Base-by-base conservation (phyloP, 2,888 invertebrate species). In the Mactromeris polynyma region DNA sequence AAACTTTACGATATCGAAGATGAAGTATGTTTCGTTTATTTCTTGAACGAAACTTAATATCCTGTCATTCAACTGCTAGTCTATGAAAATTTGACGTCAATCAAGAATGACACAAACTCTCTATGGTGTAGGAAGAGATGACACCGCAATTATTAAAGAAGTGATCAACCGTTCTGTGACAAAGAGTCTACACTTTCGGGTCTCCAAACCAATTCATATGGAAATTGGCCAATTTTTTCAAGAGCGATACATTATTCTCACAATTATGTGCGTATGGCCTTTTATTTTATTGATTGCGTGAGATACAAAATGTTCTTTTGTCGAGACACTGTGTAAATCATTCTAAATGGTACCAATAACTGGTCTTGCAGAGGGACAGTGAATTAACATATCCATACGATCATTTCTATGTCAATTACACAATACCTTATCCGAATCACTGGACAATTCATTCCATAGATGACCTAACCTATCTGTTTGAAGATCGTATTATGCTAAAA, bases 41-140 rank as follows among this genome's bases (percentile, higher is more conserved):
- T 73, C 73, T 73, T 73, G 33, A 73, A 36, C 19, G 33, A 73
- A 73, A 73, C 33, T 73, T 73, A 73, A 73, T 33, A 33, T 73
- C 14, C 33, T 33, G 36, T 73, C 73, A 33, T 33, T 73, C 7
- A 73, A 19, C 26, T 73, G 36, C 0, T 73, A 73, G 36, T 36
- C 73, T 73, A 36, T 31, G 33, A 73, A 36, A 73, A 9, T 33
- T 73, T 73, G 73, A 73, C 36, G 73, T 73, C 73, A 33, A 36
- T 73, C 73, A 33, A 19, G 36, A 33, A 4, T 33, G 33, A 33
- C 36, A 73, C 2, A 73, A 11, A 19, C 11, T 73, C 73, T 73
- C 36, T 14, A 33, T 14, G 19, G 36, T 33, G 36, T 11, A 36
- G 36, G 14, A 2, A 2, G 36, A 1, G 19, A 33, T 73, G 73